phyloP scores from a whole-genome alignment of 1,140 invertebrate species.

The Limonius californicus region DNA sequence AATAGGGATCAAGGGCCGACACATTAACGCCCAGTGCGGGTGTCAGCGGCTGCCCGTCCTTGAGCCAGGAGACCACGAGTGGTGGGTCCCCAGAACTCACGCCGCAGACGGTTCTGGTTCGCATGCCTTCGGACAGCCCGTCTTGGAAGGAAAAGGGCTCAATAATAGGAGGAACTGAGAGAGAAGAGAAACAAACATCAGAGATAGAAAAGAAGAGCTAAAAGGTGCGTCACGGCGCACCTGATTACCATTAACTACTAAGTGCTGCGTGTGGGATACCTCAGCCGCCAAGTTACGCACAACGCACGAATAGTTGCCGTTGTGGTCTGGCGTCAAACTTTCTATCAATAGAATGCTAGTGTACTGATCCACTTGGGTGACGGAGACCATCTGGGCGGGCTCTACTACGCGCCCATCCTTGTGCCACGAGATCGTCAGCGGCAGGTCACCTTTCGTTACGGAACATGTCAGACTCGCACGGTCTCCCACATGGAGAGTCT shows the following conservation, averaged over 20 bases:
- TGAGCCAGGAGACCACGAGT: conserved; percentile 71
- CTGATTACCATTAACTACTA: conserved; percentile 78
- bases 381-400: conserved; percentile 57
- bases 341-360: conserved; percentile 76
- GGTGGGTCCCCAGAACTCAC: conserved; percentile 77
- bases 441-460: conserved; percentile 73
- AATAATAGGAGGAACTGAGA: conserved; percentile 80
- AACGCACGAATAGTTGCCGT: conserved; percentile 73
- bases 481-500: conserved; percentile 71
- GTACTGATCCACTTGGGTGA: conserved; percentile 71
- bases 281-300: conserved; percentile 69
- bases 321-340: conserved; percentile 70
- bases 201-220: conserved; percentile 54
- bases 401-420: conserved; percentile 68
- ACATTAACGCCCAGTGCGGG: conserved; percentile 62
- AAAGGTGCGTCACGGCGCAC: conserved; percentile 42
- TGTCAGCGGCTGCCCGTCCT: conserved; percentile 66
- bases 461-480: conserved; percentile 72
- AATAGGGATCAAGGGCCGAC: conserved; percentile 69
- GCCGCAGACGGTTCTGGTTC: conserved; percentile 79
- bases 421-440: conserved; percentile 71
- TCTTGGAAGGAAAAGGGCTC: conserved; percentile 80
- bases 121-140: conserved; percentile 77
- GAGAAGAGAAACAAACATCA: conserved; percentile 59
- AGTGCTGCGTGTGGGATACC: conserved; percentile 67